Conservation (phyloP, 2,113 vertebrate species). For the Rhagologus leucostigma region DNA sequence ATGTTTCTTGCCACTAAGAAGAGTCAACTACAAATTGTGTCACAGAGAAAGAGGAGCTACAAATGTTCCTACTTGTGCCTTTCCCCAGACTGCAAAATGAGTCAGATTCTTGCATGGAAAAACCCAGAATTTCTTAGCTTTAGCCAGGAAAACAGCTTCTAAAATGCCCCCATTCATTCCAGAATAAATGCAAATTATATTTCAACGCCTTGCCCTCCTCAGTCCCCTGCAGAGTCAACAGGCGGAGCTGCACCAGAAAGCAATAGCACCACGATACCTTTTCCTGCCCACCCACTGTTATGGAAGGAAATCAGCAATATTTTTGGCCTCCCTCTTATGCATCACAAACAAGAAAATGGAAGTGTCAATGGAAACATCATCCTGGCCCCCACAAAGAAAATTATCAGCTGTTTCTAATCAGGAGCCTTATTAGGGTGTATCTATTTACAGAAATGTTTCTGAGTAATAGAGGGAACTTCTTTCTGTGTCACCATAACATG, state of each 20-base stretch:
- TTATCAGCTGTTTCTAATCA: not conserved
- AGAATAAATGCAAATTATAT: not conserved
- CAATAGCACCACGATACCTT: not conserved
- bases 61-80: not conserved
- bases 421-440: not conserved
- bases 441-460: not conserved
- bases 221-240: not conserved
- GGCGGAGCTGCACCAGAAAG: not conserved
- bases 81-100: not conserved
- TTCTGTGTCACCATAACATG: accelerated
- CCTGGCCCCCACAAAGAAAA: not conserved
- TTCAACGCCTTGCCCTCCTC: not conserved
- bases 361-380: not conserved
- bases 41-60: not conserved
- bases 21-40: not conserved
- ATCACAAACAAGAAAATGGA: not conserved
- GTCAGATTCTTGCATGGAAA: not conserved
- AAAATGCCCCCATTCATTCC: not conserved
- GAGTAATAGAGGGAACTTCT: not conserved
- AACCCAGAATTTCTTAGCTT: not conserved
- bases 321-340: not conserved
- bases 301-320: not conserved
- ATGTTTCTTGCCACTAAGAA: not conserved
- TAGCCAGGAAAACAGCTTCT: not conserved
- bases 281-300: not conserved